Conservation (phyloP, 2,888 invertebrate genomes). For the Eumerus sabulonum region DNA sequence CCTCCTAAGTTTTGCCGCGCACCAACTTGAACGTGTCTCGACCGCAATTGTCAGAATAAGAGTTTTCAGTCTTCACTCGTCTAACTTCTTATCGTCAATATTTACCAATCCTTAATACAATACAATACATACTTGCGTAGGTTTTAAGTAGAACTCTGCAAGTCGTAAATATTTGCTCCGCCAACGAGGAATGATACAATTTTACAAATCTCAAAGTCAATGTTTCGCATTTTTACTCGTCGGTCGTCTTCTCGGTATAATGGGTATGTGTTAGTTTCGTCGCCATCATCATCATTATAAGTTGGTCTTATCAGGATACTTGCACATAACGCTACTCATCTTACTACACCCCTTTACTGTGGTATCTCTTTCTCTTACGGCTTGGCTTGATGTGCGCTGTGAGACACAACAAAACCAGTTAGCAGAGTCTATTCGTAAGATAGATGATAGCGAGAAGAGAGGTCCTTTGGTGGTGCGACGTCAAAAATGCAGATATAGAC, state of each 20-base stretch:
- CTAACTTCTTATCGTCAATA: constrained; percentile 22
- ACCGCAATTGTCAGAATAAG: constrained; percentile 58
- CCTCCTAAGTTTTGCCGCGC: no score
- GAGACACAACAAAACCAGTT: constrained; percentile 3
- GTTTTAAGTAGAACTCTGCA: constrained; percentile 1
- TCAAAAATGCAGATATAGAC: constrained; percentile 62
- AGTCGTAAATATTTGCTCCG: constrained; percentile 53
- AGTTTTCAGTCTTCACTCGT: constrained; percentile 33
- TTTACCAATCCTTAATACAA: constrained; percentile 27
- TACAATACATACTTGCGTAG: constrained; percentile 13
- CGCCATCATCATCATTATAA: constrained; percentile 59
- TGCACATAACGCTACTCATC: constrained; percentile 43
- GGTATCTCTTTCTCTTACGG: constrained; percentile 52
- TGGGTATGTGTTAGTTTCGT: constrained; percentile 22
- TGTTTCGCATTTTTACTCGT: constrained; percentile 12
- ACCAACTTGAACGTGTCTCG: constrained; percentile 42
- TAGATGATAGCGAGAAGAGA: constrained; percentile 24
- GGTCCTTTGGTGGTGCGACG: constrained; percentile 31
- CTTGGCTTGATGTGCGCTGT: no score
- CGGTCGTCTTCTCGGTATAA: no score
- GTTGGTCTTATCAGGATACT: constrained; percentile 59
- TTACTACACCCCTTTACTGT: neutral
- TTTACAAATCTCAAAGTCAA: constrained; percentile 30
- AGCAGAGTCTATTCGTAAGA: constrained; percentile 36
- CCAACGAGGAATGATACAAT: constrained; percentile 42